Conservation (phyloP, 2,113 vertebrate genomes). For the Sarotherodon lohbergeri region DNA sequence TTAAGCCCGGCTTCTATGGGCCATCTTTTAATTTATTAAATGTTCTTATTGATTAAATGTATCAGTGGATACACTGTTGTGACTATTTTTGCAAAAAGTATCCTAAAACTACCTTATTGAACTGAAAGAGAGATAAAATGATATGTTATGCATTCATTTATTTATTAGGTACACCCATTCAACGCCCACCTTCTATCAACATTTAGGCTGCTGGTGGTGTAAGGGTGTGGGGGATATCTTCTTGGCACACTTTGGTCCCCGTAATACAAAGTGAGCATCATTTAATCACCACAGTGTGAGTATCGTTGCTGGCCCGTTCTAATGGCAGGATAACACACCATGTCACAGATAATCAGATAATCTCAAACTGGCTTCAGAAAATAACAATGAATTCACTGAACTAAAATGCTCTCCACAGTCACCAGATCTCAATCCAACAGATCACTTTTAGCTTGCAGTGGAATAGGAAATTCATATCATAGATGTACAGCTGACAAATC, state of each 20-base stretch:
- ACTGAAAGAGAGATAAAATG: background rate
- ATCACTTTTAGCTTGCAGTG: background rate
- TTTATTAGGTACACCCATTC: background rate
- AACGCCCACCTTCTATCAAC: background rate
- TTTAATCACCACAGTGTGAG: background rate
- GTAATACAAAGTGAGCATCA: background rate
- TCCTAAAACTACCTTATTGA: background rate
- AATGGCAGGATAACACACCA: background rate
- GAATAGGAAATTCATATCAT: background rate
- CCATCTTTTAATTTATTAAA: background rate
- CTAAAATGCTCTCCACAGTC: background rate
- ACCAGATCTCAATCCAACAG: background rate
- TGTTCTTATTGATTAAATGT: background rate
- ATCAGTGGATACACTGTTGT: background rate
- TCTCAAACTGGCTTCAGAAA: background rate
- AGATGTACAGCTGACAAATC: background rate
- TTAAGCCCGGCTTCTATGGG: background rate
- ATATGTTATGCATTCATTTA: background rate
- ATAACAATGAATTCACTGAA: background rate
- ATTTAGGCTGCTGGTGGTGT: background rate
- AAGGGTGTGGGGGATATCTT: background rate
- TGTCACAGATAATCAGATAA: background rate
- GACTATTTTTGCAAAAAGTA: background rate
- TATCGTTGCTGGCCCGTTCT: background rate
- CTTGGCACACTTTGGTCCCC: background rate